Evolutionary conservation across 2,888 invertebrate species (phyloP).

Genomic region (Synanthedon vespiformis): DNA sequence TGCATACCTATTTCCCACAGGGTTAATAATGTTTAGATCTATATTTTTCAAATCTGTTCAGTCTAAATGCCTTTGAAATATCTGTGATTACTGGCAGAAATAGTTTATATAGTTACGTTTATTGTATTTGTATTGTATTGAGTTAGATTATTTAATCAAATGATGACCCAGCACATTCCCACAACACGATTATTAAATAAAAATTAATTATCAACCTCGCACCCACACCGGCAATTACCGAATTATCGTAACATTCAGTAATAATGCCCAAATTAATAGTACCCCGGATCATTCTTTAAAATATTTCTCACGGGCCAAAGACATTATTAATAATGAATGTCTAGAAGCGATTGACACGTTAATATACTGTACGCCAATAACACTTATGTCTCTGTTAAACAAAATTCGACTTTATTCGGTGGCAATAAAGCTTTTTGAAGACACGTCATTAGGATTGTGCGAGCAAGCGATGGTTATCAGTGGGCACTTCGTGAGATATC

Average conservation of each 20-base stretch:
- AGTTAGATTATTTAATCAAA: no score
- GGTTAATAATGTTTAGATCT: no score
- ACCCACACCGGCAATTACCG: slow-evolving; percentile 53
- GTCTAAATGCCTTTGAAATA: no score
- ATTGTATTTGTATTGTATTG: no score
- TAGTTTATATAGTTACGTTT: no score
- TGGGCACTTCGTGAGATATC: slow-evolving; percentile 37
- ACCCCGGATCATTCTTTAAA: slow-evolving; percentile 37
- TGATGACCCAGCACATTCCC: slow-evolving; percentile 49
- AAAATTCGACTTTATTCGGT: slow-evolving; percentile 13
- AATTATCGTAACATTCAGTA: slow-evolving; percentile 45
- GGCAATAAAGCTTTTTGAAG: slow-evolving; percentile 6
- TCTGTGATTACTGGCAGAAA: no score
- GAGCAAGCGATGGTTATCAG: slow-evolving; percentile 42
- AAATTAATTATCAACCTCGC: slow-evolving; percentile 51
- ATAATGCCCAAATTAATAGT: slow-evolving; percentile 49
- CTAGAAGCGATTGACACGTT: slow-evolving; percentile 63
- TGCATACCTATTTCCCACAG: no score
- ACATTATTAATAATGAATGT: slow-evolving; percentile 57
- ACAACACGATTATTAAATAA: slow-evolving; percentile 48
- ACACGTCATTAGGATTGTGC: slow-evolving; percentile 19
- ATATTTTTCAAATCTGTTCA: no score
- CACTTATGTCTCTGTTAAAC: background rate
- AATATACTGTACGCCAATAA: slow-evolving; percentile 35
- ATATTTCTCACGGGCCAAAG: slow-evolving; percentile 61